phyloP scores from a whole-genome alignment of 2,113 vertebrate genomes.

The Cathartes aura region DNA sequence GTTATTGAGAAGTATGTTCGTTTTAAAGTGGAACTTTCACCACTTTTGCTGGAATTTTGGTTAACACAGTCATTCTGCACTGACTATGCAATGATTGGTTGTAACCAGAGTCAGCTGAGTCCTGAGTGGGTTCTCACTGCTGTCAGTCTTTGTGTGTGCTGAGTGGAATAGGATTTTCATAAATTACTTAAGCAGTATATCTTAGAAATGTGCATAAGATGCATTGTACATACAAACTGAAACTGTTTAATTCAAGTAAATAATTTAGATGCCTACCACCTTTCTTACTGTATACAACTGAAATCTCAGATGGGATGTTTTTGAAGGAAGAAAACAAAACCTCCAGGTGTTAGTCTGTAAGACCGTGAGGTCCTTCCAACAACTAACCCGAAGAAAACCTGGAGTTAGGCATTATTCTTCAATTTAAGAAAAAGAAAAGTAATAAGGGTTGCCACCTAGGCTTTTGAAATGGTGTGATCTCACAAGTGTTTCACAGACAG shows the following conservation, averaged over 20 bases:
- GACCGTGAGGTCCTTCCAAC: neutral
- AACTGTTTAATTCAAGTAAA: neutral
- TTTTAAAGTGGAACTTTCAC: neutral
- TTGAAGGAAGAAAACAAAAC: neutral
- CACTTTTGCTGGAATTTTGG: neutral
- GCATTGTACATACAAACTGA: neutral
- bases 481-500: neutral
- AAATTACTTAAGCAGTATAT: neutral
- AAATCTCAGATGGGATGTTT: neutral
- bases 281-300: neutral
- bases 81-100: neutral
- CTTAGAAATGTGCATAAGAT: neutral
- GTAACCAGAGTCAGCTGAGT: neutral
- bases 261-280: neutral
- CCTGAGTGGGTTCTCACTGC: neutral
- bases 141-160: neutral
- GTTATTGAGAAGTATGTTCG: neutral
- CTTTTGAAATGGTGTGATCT: neutral
- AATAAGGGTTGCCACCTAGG: neutral
- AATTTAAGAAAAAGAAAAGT: neutral
- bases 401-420: neutral
- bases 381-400: neutral
- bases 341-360: neutral
- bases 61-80: neutral
- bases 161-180: neutral